phyloP scores from a whole-genome alignment of 2,888 invertebrate species.

The Euplexia lucipara region DNA sequence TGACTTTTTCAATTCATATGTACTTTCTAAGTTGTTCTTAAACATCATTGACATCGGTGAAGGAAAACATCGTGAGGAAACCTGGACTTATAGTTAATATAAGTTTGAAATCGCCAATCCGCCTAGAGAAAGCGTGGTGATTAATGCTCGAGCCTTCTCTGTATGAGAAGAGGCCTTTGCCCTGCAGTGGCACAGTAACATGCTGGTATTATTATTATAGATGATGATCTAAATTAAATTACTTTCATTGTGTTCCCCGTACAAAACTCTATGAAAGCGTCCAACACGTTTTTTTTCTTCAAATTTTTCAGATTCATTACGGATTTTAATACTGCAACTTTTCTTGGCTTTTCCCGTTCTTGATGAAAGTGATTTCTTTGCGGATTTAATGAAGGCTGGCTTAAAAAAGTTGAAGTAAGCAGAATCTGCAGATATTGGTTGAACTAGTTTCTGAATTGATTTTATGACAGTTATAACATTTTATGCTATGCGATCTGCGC shows the following conservation, averaged over 20 bases:
- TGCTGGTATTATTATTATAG: too few relatives aligned
- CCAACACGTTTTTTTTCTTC: slow-evolving; percentile 16
- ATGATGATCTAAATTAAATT: slow-evolving; percentile 9
- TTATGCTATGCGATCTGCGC: slow-evolving; percentile 23
- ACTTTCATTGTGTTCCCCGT: slow-evolving; percentile 2
- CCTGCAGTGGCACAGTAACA: too few relatives aligned
- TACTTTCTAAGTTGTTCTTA: too few relatives aligned
- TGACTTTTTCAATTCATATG: too few relatives aligned
- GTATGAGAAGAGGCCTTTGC: too few relatives aligned
- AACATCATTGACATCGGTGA: too few relatives aligned
- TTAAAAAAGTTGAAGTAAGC: slow-evolving; percentile 28
- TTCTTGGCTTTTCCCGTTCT: slow-evolving; percentile 21
- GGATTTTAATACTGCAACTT: slow-evolving; percentile 24
- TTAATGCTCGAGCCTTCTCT: too few relatives aligned
- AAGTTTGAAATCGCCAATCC: too few relatives aligned
- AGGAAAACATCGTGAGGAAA: too few relatives aligned
- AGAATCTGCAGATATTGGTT: slow-evolving; percentile 7
- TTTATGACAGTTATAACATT: slow-evolving; percentile 39
- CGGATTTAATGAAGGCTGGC: slow-evolving; percentile 20
- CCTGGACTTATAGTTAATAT: too few relatives aligned
- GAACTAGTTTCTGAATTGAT: slow-evolving; percentile 31
- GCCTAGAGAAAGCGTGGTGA: too few relatives aligned
- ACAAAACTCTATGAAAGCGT: slow-evolving; percentile 10
- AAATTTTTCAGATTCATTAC: slow-evolving; percentile 15
- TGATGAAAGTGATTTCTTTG: slow-evolving; percentile 41